Evolutionary conservation across 2,113 vertebrate genomes (phyloP), one percentile per base, ranked within the genome.

Genomic region (Crotophaga sulcirostris): DNA sequence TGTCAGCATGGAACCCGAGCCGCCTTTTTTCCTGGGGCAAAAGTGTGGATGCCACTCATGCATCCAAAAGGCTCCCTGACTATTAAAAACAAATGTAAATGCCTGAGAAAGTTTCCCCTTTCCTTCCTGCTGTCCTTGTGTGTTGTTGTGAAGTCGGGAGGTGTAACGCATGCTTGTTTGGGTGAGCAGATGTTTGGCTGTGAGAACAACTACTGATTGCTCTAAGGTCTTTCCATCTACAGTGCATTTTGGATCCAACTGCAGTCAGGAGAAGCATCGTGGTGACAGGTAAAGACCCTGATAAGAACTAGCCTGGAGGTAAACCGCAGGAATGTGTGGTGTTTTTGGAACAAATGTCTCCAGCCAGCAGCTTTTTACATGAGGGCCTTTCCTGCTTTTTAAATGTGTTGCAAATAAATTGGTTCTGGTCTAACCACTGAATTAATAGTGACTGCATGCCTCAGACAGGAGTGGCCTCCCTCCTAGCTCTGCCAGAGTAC

Each of bases 71-170:
- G 36, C 62, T 73, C 33, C 20, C 52, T 89, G 83, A 80, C 56
- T 85, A 80, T 92, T 89, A 84, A 89, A 92, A 75, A 56, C 93
- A 93, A 95, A 84, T 93, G 85, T 26, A 75, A 90, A 84, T 36
- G 69, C 69, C 80, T 80, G 58, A 84, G 54, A 82, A 95, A 89
- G 49, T 62, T 93, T 64, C 16, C 11, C 7, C 1, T 3, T 59
- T 67, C 80, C 60, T 36, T 67, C 49, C 59, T 4, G 45, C 66
- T 64, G 55, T 76, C 28, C 13, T 54, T 67, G 66, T 6, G 36
- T 55, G 56, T 12, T 91, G 79, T 68, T 88, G 93, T 34, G 80
- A 89, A 66, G 86, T 54, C 60, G 59, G 77, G 81, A 96, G 78
- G 89, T 90, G 89, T 59, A 31, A 84, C 14, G 4, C 67, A 17